These are phyloP conservation scores for Argya squamiceps DNA, from an alignment of 2,797 vertebrate genomes.

Conservation along the genomic window DNA sequence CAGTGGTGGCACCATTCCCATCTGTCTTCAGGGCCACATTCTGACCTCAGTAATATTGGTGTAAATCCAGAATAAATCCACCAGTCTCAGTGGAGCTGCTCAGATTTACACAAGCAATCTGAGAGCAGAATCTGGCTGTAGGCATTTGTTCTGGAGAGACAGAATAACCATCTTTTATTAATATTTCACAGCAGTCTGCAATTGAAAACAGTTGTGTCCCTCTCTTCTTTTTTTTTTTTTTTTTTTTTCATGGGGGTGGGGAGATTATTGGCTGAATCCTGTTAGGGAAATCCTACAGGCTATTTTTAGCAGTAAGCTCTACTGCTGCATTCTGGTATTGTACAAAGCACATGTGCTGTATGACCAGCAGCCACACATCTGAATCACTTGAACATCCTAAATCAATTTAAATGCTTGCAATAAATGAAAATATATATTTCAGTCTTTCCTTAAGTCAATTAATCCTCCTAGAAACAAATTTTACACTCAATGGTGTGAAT, in stretches of 20 bases:
- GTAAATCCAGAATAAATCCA: conserved; percentile 59
- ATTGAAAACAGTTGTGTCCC: conserved; percentile 71
- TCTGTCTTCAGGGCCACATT: conserved; percentile 33
- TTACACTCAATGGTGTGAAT: not conserved
- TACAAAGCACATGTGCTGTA: conserved; percentile 47
- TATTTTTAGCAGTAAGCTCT: conserved; percentile 68
- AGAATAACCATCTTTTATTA: conserved; percentile 67
- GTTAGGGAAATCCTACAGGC: conserved; percentile 66
- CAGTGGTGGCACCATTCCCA: not conserved
- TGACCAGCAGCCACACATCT: conserved; percentile 55
- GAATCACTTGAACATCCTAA: conserved; percentile 65
- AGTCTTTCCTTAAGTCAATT: conserved; percentile 42
- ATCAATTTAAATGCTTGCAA: conserved; percentile 62
- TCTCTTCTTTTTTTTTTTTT: not conserved
- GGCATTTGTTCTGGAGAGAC: conserved; percentile 50
- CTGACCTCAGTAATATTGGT: conserved; percentile 29
- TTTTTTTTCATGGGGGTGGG: not conserved
- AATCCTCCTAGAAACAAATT: conserved; percentile 28
- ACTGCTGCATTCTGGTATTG: conserved; percentile 39
- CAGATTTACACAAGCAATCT: conserved; percentile 46
- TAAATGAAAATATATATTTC: conserved; percentile 36
- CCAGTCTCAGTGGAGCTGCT: conserved; percentile 53
- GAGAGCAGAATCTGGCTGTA: conserved; percentile 51
- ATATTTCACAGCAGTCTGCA: conserved; percentile 68
- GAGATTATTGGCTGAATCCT: conserved; percentile 56